Conservation (phyloP, 2,113 vertebrate species). For the Ivindomyrus marchei region DNA sequence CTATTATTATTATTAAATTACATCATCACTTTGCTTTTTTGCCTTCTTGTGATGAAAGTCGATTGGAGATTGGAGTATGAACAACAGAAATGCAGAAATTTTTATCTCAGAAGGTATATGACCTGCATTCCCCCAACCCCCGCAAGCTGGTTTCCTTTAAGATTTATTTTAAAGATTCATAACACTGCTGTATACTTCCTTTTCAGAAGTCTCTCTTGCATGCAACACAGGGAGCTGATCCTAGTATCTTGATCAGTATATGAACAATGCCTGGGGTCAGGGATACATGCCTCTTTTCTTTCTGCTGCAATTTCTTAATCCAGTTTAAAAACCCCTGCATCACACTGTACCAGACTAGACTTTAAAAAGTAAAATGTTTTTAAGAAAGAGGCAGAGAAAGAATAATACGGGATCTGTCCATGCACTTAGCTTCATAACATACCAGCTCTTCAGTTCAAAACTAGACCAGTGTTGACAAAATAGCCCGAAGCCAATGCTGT, state of each 20-base stretch:
- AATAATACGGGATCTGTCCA: background rate
- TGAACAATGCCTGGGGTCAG: background rate
- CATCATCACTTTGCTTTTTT: background rate
- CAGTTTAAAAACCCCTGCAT: background rate
- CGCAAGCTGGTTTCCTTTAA: background rate
- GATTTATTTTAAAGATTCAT: background rate
- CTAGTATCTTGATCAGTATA: background rate
- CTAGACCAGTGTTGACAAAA: background rate
- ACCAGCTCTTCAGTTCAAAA: background rate
- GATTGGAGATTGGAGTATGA: background rate
- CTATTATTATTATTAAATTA: background rate
- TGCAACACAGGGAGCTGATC: background rate
- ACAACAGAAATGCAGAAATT: background rate
- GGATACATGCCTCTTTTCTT: background rate
- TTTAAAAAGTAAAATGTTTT: background rate
- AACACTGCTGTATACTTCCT: background rate
- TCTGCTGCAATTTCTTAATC: background rate
- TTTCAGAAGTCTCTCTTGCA: background rate
- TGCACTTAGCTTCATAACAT: background rate
- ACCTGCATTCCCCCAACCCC: background rate
- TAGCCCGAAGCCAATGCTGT: background rate
- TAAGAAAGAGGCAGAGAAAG: background rate
- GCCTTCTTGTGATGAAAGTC: background rate
- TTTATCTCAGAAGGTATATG: background rate
- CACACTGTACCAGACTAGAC: background rate